Evolutionary conservation across 2,797 vertebrate genomes (phyloP), one percentile per base, ranked within the genome.

Genomic region (Anas acuta): DNA sequence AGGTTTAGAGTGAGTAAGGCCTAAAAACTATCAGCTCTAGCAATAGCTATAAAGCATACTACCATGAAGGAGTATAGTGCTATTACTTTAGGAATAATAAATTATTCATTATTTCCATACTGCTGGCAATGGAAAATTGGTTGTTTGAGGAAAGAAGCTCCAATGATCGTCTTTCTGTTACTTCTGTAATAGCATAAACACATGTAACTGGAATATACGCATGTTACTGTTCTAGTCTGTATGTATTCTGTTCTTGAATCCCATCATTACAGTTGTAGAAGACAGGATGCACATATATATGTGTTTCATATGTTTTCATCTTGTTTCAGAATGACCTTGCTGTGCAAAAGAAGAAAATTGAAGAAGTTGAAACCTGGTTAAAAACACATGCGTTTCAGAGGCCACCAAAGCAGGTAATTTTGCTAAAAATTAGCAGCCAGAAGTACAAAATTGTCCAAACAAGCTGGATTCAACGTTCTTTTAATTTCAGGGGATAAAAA

Each of bases 331-430:
- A 87, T 75, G 99, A 99, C 76, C 98, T 99, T 82, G 99, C 99
- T 51, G 99, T 99, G 70, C 99, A 99, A 96, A 99, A 99, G 97
- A 99, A 99, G 98, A 99, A 99, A 96, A 96, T 99, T 14, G 99
- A 99, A 89, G 99, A 99, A 96, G 99, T 99, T 92, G 98, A 99
- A 97, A 97, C 94, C 76, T 99, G 99, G 99, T 95, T 99, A 84
- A 99, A 96, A 97, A 37, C 14, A 18, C 97, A 98, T 65, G 39
- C 97, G 43, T 96, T 97, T 74, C 87, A 97, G 94, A 97, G 92
- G 75, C 91, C 96, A 54, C 85, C 89, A 33, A 97, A 98, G 77
- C 97, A 98, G 97, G 98, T 98, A 97, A 90, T 49, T 4, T 30
- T 86, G 35, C 20, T 54, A 16, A 30, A 26, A 85, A 53, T 43